Base-by-base conservation (phyloP, 2,113 vertebrate species). In the Albula goreensis region DNA sequence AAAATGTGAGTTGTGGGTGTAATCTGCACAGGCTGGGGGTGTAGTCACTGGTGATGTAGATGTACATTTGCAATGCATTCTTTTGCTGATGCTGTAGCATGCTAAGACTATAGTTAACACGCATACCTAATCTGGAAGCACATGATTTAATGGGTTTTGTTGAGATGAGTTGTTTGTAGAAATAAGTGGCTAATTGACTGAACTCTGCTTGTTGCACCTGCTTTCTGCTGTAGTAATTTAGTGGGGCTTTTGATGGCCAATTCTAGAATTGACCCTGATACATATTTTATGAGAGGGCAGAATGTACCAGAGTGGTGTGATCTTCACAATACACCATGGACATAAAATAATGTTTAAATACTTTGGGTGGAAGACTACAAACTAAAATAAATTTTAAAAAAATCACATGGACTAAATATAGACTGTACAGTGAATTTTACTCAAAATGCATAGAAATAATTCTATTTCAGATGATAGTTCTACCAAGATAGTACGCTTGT, bases 241-340 rank as follows among this genome's bases (percentile, higher is more conserved):
- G 25, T 48, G 25, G 19, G 51, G 66, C 50, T 41, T 52, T 78
- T 84, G 50, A 84, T 78, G 66, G n/a, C 50, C 83, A 56, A 56
- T 48, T 85, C 41, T 12, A 8, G 48, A 50, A 10, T 2, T 13
- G 22, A 48, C 13, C 78, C 13, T 79, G 49, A 15, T 50, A 56
- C 49, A 81, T 85, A 66, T 85, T 85, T 85, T 41, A 80, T 81
- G 78, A 80, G 78, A 49, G 52, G n/a, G 48, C 78, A 66, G 57
- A 41, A 51, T 19, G 70, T 1, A 2, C 22, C 84, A 66, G 78
- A 79, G 15, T 50, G 10, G 19, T 66, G 60, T 4, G 60, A 66
- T 66, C 9, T 19, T 60, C 56, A 60, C 56, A 15, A 10, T 12
- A 15, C 56, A 15, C 60, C 3, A 19, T 8, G 17, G 19, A 66